Base-by-base conservation (phyloP, 2,797 vertebrate genomes). In the Bryconaethiops microstoma region DNA sequence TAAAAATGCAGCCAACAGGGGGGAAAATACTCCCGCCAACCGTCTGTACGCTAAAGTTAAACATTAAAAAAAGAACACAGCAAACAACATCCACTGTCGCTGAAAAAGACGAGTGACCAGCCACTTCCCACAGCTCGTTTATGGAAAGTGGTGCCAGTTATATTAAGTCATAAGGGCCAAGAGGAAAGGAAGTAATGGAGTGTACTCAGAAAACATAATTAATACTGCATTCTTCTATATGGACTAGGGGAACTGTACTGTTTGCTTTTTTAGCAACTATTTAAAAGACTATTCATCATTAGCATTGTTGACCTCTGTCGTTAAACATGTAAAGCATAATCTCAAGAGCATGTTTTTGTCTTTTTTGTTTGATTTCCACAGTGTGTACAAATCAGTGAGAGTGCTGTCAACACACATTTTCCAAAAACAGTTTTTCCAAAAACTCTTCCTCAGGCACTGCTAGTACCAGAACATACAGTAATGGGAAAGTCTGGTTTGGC, bases 11-110 rank as follows among this genome's bases (percentile, higher is more conserved):
- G 81, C 85, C 63, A 40, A 67, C 57, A 87, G 89, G 89, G 89
- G 89, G 87, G 91, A 88, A 52, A 77, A 72, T 55, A 76, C 74
- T 64, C 74, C 82, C 76, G 7, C 42, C 17, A 14, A 81, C 76
- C 65, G 86, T 82, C 86, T 87, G 79, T 79, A 7, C 72, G 57
- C 88, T 92, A 91, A 90, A 90, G 86, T 91, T 92, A 91, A 90
- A 89, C 65, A 14, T 57, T 85, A 81, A 82, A 79, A 83, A 62
- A 35, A 48, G 64, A 45, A 64, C 64, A 74, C 54, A n/a, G 57
- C 39, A 54, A 81, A 54, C n/a, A 68, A 40, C 74, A 29, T 14
- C 14, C 65, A 62, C 12, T 55, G 35, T 62, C 1, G n/a, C 48
- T 48, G 55, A 72, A 70, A 84, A 71, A 35, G 23, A 69, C 35